These are phyloP conservation scores for Laterallus jamaicensis DNA, from an alignment of 2,113 vertebrate genomes.

Conservation along the genomic window DNA sequence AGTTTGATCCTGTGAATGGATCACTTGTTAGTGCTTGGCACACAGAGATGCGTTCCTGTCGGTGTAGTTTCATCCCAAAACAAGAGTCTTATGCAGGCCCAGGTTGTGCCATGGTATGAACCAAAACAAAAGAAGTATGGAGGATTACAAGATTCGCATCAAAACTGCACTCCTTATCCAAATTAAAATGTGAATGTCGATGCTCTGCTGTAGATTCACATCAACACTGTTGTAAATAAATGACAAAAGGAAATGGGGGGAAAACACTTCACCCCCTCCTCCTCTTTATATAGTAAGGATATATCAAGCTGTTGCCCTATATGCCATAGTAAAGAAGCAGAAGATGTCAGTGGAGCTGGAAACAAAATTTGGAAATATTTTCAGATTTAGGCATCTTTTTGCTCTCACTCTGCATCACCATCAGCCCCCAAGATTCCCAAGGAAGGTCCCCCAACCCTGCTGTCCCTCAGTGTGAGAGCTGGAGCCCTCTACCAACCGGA, in stretches of 20 bases:
- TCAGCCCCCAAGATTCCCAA: not conserved
- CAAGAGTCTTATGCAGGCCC: not conserved
- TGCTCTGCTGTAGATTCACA: not conserved
- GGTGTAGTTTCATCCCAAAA: not conserved
- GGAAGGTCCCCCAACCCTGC: not conserved
- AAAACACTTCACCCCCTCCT: not conserved
- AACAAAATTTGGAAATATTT: not conserved
- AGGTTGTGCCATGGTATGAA: not conserved
- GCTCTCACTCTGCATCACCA: not conserved
- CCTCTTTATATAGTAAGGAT: too few species aligned
- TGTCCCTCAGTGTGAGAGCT: not conserved
- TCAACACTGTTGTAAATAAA: not conserved
- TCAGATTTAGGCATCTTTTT: not conserved
- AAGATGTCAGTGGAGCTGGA: not conserved
- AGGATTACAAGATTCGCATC: not conserved
- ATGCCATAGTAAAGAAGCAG: not conserved
- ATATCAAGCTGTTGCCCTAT: too few species aligned
- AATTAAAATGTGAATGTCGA: not conserved
- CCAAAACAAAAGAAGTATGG: not conserved
- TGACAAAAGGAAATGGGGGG: not conserved
- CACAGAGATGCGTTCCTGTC: not conserved
- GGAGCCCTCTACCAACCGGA: not conserved
- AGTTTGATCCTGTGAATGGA: not conserved
- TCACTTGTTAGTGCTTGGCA: not conserved
- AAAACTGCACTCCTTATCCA: not conserved